A percentile compares a stretch with the other conserved stretches of the same genome.
Conservation (phyloP, 23 tunicate genomes). For the Diplosoma virens region DNA sequence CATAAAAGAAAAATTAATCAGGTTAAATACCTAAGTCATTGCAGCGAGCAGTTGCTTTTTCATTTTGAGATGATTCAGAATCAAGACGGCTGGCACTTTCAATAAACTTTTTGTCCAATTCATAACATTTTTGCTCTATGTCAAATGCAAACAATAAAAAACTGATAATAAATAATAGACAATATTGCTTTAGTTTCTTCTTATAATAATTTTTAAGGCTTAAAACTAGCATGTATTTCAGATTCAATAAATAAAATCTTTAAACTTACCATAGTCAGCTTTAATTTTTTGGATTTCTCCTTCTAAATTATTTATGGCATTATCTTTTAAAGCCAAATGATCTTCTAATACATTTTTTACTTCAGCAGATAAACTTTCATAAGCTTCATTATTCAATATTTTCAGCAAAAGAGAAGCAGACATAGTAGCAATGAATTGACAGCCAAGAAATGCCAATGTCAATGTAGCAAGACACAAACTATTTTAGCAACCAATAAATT, state of each 20-base stretch:
- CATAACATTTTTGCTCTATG: conserved; percentile 91
- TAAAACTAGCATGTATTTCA: too few relatives aligned
- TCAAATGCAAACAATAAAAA: too few relatives aligned
- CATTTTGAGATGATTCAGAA: conserved; percentile 44
- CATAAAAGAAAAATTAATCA: background rate
- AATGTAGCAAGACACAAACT: too few relatives aligned
- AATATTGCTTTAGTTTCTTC: too few relatives aligned
- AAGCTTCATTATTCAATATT: background rate
- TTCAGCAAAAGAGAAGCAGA: background rate
- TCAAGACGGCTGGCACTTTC: conserved; percentile 69
- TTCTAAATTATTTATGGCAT: conserved; percentile 18
- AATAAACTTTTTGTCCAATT: conserved; percentile 76
- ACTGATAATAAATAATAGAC: too few relatives aligned
- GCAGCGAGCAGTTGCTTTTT: conserved; percentile 28
- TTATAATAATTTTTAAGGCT: too few relatives aligned
- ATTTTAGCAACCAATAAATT: too few relatives aligned
- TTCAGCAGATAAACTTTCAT: background rate
- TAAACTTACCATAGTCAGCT: conserved; percentile 60
- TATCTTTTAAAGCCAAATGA: background rate
- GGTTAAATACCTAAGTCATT: conserved; percentile 56
- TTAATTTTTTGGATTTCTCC: conserved; percentile 54
- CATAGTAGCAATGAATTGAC: too few relatives aligned
- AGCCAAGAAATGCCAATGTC: too few relatives aligned
- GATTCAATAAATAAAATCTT: too few relatives aligned
- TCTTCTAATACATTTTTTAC: conserved; percentile 1